Evolutionary conservation across 2,113 vertebrate genomes (phyloP).

Genomic region (Chlamydotis undulata): DNA sequence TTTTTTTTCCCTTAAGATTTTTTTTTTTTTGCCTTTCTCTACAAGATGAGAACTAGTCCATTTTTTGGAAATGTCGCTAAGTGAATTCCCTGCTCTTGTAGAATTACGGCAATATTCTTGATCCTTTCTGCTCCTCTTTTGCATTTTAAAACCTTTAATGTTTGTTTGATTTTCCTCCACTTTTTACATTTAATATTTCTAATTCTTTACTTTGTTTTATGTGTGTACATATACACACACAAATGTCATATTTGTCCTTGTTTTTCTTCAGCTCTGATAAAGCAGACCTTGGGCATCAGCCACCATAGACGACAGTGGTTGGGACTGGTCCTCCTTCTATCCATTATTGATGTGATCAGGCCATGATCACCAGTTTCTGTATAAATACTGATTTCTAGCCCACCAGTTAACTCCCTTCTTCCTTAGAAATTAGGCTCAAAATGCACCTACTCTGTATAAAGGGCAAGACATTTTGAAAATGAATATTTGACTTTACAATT

Average conservation of each 20-base stretch:
- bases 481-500: not conserved
- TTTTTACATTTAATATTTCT: not conserved
- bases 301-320: not conserved
- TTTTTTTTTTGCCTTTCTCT: not conserved
- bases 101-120: not conserved
- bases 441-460: not conserved
- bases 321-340: not conserved
- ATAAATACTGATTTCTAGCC: not conserved
- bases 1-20: not conserved
- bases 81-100: not conserved
- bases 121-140: not conserved
- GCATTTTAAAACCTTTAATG: not conserved
- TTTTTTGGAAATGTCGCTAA: not conserved
- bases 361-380: not conserved
- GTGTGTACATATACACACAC: not conserved
- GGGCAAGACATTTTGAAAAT: not conserved
- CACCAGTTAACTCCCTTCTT: not conserved
- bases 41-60: not conserved
- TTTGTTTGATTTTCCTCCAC: not conserved
- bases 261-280: not conserved
- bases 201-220: not conserved
- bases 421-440: not conserved
- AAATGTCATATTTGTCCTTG: not conserved
- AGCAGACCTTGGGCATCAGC: not conserved
- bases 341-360: not conserved